Conservation (phyloP, 2,888 invertebrate genomes). For the Acanthacorydalis orientalis region DNA sequence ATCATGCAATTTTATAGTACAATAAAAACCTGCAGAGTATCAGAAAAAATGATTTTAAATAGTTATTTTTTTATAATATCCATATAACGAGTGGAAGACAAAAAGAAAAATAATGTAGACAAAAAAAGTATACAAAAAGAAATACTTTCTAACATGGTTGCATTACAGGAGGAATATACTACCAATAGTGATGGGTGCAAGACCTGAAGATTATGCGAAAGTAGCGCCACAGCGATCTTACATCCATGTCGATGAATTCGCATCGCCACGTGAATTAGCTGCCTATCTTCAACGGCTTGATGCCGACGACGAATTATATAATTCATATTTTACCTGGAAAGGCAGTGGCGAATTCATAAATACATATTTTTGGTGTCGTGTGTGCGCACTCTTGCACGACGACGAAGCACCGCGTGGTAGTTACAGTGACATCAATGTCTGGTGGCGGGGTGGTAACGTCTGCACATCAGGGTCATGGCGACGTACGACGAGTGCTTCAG, state of each 20-base stretch:
- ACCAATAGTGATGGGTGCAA: constrained; percentile 93
- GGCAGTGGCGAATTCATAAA: constrained; percentile 92
- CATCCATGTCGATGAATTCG: constrained; percentile 92
- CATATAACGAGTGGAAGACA: too few relatives aligned
- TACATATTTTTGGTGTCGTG: constrained; percentile 84
- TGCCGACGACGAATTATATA: constrained; percentile 75
- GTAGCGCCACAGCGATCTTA: constrained; percentile 82
- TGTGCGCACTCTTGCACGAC: constrained; percentile 74
- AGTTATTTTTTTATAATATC: too few relatives aligned
- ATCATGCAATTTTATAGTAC: too few relatives aligned
- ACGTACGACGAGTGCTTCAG: not conserved
- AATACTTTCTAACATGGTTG: too few relatives aligned
- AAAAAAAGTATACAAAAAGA: too few relatives aligned
- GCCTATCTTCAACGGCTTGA: constrained; percentile 72
- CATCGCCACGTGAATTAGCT: constrained; percentile 71
- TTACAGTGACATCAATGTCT: constrained; percentile 74
- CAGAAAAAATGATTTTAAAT: too few relatives aligned
- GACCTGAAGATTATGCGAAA: constrained; percentile 77
- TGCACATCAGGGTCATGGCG: constrained; percentile 64
- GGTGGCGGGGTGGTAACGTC: constrained; percentile 76
- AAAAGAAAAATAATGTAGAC: too few relatives aligned
- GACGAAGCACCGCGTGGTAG: constrained; percentile 31
- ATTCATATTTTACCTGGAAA: constrained; percentile 79
- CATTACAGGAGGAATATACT: constrained; percentile 55
- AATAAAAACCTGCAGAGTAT: too few relatives aligned